Conservation (phyloP, 2,113 vertebrate genomes). For the Halichoerus grypus region DNA sequence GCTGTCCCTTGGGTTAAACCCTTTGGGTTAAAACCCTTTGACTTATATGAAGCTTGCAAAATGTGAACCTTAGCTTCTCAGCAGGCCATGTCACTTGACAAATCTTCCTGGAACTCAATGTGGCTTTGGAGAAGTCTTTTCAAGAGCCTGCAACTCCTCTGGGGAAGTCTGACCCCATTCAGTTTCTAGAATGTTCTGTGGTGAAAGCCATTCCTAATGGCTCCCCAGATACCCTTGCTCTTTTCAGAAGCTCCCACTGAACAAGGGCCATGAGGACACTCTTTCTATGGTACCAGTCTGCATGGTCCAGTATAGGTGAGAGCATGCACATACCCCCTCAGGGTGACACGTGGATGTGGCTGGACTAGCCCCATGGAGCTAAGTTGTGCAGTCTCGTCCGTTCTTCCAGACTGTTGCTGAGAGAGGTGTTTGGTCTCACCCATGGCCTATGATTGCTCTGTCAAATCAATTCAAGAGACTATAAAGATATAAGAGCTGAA, state of each 20-base stretch:
- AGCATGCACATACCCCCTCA: rapidly evolving
- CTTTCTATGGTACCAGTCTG: background rate
- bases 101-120: background rate
- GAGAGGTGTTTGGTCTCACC: constrained; percentile 69
- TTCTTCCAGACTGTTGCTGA: constrained; percentile 63
- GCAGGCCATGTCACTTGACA: background rate
- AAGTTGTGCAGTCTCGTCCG: background rate
- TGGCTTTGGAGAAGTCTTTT: background rate
- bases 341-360: background rate
- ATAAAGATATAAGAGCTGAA: constrained; percentile 81
- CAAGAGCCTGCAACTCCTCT: background rate
- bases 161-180: background rate
- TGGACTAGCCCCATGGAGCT: background rate
- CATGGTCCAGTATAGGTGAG: rapidly evolving
- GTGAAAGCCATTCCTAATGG: background rate
- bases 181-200: constrained; percentile 56
- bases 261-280: background rate
- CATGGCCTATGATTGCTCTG: constrained; percentile 76
- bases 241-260: background rate
- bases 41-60: background rate
- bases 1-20: background rate
- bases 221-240: background rate
- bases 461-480: constrained; percentile 81
- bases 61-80: background rate
- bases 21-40: background rate